Evolutionary conservation across 2,888 invertebrate species (phyloP), one percentile per base, ranked within the genome.

Genomic region (Himalopsyche anomala): DNA sequence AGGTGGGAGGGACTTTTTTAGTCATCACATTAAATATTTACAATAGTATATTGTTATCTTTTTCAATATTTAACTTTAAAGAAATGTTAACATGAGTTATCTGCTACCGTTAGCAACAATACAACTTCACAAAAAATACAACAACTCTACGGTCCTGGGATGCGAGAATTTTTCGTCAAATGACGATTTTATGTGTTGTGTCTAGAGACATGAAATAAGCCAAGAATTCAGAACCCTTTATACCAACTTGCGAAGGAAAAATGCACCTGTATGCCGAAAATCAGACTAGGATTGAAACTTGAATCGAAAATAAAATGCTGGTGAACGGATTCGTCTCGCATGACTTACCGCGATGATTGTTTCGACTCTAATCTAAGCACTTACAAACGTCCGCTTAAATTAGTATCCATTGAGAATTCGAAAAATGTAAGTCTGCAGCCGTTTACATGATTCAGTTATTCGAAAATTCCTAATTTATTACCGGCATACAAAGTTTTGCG

Each of bases 361-460:
- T 62, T 62, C 62, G 62, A 19, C 19, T 62, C 19, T 28, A 62
- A 62, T 62, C 62, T 62, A n/a, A 62, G 8, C 19, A 62, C 62
- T 62, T 19, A 9, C 62, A 62, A 28, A 62, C 62, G 28, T 62
- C 62, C 62, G 62, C 62, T 62, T 6, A 62, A 19, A 19, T 62
- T 19, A 62, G 9, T 62, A 62, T 62, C 28, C 62, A 62, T 19
- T 62, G 19, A 62, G 19, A 62, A 62, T 62, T 62, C 19, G 9
- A 62, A 62, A 62, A 62, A 62, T 62, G 62, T 19, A 62, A 62
- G 62, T 9, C 11, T 62, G 5, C 56, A 8, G 28, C 62, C 62
- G 62, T 62, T 62, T 62, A 62, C 62, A 62, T 28, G 62, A 62
- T 62, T 62, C 62, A 28, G 62, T 62, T 62, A 62, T 62, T 62